Evolutionary conservation across 2,113 vertebrate genomes (phyloP).

Genomic region (Sphyrna mokarran): DNA sequence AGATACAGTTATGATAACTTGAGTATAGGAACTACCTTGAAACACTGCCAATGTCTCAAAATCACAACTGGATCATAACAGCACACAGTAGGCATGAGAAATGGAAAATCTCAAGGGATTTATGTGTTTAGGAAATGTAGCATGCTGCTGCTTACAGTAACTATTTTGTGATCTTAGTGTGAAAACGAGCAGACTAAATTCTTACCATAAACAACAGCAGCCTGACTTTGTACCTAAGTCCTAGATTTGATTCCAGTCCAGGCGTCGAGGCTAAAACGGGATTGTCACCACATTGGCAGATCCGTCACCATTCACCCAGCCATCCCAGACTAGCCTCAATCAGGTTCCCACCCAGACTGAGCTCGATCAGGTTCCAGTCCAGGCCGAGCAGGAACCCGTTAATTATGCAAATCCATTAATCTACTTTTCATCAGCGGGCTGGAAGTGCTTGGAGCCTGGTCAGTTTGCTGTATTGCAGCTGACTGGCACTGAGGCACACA

Average conservation of each 20-base stretch:
- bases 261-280: too few species aligned
- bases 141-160: neutral
- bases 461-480: too few species aligned
- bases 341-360: too few species aligned
- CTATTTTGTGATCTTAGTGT: neutral
- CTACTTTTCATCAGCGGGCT: too few species aligned
- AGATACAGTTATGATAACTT: neutral
- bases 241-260: neutral
- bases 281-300: too few species aligned
- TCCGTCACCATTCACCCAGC: too few species aligned
- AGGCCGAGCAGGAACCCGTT: too few species aligned
- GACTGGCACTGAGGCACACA: too few species aligned
- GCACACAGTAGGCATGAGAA: neutral
- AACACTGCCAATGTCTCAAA: neutral
- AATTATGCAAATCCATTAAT: too few species aligned
- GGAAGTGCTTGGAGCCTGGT: too few species aligned
- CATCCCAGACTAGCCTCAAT: too few species aligned
- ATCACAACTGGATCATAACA: neutral
- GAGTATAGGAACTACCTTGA: neutral
- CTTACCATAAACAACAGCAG: neutral
- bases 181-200: neutral
- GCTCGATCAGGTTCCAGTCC: too few species aligned
- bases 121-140: neutral
- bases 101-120: neutral
- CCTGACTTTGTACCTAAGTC: neutral